A percentile compares a stretch with the other conserved stretches of the same genome.
phyloP scores from a whole-genome alignment of 2,797 vertebrate species.

The Sebastes baramenuke region DNA sequence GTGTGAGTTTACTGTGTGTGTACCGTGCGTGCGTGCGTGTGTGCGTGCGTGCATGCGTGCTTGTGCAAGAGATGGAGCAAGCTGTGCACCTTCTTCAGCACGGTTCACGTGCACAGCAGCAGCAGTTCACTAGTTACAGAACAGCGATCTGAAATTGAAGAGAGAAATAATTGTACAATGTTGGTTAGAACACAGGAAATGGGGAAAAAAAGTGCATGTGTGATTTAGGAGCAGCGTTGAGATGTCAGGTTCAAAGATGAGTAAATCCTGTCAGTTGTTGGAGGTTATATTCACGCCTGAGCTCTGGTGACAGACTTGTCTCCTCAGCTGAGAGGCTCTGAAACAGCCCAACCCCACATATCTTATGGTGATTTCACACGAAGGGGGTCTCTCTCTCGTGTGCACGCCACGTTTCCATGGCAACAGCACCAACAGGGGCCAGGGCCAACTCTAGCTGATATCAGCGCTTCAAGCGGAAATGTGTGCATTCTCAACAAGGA shows the following conservation, averaged over 20 bases:
- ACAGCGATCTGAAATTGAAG: not conserved
- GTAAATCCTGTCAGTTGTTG: not conserved
- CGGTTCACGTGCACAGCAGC: constrained; percentile 51
- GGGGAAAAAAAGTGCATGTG: not conserved
- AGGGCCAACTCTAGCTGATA: constrained; percentile 5
- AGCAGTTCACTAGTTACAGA: constrained; percentile 31
- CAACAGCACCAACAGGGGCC: constrained; percentile 64
- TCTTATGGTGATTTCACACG: constrained; percentile 16
- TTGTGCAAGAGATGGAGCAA: constrained; percentile 10
- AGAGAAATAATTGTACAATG: not conserved
- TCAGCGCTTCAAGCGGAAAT: constrained; percentile 10
- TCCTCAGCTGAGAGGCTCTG: constrained; percentile 5
- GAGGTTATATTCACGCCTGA: not conserved
- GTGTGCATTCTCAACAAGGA: not conserved
- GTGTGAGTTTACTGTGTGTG: constrained; percentile 29
- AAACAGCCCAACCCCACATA: constrained; percentile 17
- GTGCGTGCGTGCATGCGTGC: not conserved
- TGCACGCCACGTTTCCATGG: constrained; percentile 65
- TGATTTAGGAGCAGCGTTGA: not conserved
- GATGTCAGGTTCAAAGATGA: not conserved
- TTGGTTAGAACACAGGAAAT: not conserved
- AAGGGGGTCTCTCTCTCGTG: not conserved
- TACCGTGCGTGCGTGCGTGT: not conserved
- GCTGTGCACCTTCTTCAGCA: constrained; percentile 58
- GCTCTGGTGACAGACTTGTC: not conserved